Conservation (phyloP, 1,140 invertebrate genomes). For the Tribolium madens region DNA sequence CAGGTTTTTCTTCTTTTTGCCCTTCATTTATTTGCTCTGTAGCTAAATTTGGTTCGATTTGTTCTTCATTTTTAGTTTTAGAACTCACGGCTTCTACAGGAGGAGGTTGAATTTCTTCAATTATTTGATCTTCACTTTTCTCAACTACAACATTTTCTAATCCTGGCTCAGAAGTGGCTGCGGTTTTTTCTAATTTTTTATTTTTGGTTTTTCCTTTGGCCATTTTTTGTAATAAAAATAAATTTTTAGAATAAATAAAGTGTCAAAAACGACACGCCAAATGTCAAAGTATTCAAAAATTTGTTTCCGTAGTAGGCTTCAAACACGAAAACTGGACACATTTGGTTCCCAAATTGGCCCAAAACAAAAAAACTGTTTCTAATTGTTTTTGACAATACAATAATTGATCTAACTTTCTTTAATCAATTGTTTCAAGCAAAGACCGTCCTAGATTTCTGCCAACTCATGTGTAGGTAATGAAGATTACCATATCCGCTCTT, state of each 20-base stretch:
- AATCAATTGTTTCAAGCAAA: neutral
- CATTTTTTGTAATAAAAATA: neutral
- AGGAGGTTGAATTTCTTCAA: neutral
- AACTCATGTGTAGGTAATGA: neutral
- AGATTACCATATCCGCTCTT: neutral
- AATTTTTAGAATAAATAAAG: neutral
- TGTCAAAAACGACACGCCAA: neutral
- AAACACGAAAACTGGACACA: no score
- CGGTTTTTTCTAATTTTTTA: neutral
- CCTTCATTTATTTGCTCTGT: neutral
- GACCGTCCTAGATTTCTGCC: slow-evolving; percentile 5
- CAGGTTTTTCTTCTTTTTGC: neutral
- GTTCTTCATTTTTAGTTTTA: no score
- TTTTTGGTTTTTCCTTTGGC: neutral
- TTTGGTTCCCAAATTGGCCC: no score
- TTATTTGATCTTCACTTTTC: neutral
- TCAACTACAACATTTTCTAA: neutral
- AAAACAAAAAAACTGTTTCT: no score
- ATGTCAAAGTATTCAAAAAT: no score
- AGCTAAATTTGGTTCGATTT: no score
- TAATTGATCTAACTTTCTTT: neutral
- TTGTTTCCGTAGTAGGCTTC: no score
- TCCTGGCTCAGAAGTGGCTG: neutral
- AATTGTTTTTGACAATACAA: no score
- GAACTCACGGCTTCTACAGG: no score